Base-by-base conservation (phyloP, 2,113 vertebrate species). In the Zosterops hypoxanthus region DNA sequence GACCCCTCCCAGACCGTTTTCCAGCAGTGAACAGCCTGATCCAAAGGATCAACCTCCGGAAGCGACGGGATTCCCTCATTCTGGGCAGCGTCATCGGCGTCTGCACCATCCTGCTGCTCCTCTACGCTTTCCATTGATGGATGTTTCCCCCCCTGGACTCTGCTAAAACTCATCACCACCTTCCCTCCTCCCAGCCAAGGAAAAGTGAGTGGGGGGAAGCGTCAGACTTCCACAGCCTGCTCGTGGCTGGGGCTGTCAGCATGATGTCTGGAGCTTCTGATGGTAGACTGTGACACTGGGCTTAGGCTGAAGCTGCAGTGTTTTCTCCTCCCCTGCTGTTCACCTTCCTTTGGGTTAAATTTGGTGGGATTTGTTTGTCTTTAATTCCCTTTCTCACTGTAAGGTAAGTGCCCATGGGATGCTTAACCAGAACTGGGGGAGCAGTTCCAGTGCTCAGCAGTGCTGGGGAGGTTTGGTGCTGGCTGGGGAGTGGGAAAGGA, bases 1-100 rank as follows among this genome's bases (percentile, higher is more conserved):
- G 24, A 26, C 59, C 82, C 84, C 66, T 41, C 82, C 78, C 44
- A 99, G 99, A 99, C 95, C 99, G 99, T 60, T 99, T 99, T 90
- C 99, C 99, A 77, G 98, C 99, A 36, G 99, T 99, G 93, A 99
- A 99, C 98, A 99, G 98, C 97, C 98, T 99, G 95, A 99, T 99
- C 93, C 99, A 99, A 93, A 98, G 99, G 97, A 98, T 99, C 98
- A 99, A 99, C 98, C 98, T 99, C 41, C 98, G 99, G 72, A 99
- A 99, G 90, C 98, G 99, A 42, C 98, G 99, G 47, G 99, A 99
- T 97, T 99, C 99, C 0, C 98, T 99, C 97, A 99, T 99, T 91
- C 83, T 99, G 66, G 99, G 99, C 5, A 86, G 98, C 8, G 96
- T 99, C 33, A 98, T 99, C 23, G 99, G 99, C 33, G 39, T 99